Evolutionary conservation across 2,888 invertebrate species (phyloP), one percentile per base, ranked within the genome.

Genomic region (Stramonita haemastoma): DNA sequence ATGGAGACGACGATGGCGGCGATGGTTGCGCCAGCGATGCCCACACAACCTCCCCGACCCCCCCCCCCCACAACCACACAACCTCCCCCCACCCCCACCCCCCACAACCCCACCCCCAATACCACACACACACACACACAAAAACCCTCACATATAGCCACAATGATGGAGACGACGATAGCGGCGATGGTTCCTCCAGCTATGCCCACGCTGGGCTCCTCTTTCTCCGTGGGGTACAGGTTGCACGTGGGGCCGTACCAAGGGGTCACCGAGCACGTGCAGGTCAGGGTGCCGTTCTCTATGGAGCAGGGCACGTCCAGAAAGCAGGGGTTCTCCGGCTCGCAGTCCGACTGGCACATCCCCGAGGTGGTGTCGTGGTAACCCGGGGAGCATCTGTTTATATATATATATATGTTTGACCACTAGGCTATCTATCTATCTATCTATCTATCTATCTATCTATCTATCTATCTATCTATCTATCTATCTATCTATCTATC

Each of bases 211-310:
- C 5, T 36, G 0, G 22, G 34, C 19, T 66, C 66, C 1, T 85
- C 66, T 1, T 70, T 29, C 56, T 70, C 84, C 19, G 34, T 66
- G 29, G 73, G 46, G 85, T 85, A 89, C 46, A 60, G 22, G 87
- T 94, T 92, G 92, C 95, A 94, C 34, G 93, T 87, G 2, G 94
- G 92, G 19, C 99, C 99, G 0, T 98, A 98, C 98, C 98, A 99
- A n/a, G 99, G 86, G 5, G 6, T 29, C 4, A n/a, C n/a, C n/a
- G n/a, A n/a, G 13, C 99, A 98, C 92, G 98, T 97, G 95, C 99
- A 99, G 93, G 98, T 98, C 95, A 93, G 94, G 32, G 94, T 94
- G 13, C 91, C 77, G 34, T 84, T 89, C 13, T 91, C 91, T 66
- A 91, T 90, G 13, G 87, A 81, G 91, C 95, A 95, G 1, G 93